A percentile compares a stretch with the other conserved stretches of the same genome.
These are phyloP conservation scores for Ploceus nigricollis DNA, from an alignment of 2,113 vertebrate genomes.

Conservation along the genomic window DNA sequence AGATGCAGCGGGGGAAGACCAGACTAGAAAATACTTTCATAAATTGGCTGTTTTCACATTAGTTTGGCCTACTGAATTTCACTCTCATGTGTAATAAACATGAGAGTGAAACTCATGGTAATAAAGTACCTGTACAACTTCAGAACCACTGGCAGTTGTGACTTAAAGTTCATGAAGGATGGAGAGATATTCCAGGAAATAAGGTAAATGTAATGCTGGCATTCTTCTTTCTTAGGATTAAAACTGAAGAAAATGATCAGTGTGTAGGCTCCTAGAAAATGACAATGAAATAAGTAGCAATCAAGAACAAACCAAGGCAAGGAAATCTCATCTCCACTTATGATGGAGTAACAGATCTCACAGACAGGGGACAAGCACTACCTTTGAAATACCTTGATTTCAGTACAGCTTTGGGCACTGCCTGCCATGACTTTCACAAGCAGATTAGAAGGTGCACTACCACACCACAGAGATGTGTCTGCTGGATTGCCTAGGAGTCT, in stretches of 20 bases:
- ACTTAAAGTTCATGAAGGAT: background rate
- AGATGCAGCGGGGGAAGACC: background rate
- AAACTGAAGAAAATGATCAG: background rate
- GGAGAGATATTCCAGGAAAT: background rate
- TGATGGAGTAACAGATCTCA: background rate
- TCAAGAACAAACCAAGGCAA: background rate
- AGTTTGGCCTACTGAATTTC: background rate
- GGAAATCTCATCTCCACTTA: background rate
- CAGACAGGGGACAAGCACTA: background rate
- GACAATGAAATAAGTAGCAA: background rate
- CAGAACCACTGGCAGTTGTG: background rate
- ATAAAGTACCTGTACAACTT: background rate
- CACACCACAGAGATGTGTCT: background rate
- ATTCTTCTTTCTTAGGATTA: background rate
- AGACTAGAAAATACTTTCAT: background rate
- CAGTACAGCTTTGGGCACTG: background rate
- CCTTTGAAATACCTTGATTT: background rate
- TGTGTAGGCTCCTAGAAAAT: background rate
- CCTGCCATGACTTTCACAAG: fast-evolving
- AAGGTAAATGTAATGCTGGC: background rate
- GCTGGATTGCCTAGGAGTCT: background rate
- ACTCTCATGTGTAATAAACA: background rate
- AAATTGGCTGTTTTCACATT: background rate
- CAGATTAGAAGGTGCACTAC: background rate
- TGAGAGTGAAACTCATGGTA: too few species aligned